A percentile compares a stretch with the other conserved stretches of the same genome.
These are phyloP conservation scores for Hipparchia sbordonii DNA, from an alignment of 2,888 invertebrate genomes.

Conservation along the genomic window DNA sequence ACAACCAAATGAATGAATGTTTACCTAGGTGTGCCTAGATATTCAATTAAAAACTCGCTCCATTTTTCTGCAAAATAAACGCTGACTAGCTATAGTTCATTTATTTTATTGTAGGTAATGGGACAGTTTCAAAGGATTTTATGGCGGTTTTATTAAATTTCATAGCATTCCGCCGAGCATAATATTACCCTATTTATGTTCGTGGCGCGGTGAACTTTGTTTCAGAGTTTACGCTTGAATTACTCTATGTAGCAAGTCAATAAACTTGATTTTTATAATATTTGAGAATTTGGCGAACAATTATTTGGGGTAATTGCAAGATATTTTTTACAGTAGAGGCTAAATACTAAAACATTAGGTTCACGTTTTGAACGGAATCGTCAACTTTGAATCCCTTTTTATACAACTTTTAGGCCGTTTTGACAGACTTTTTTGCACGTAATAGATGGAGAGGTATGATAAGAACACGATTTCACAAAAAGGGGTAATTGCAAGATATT, in stretches of 20 bases:
- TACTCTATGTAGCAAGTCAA: slow-evolving; percentile 4
- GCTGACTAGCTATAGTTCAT: slow-evolving; percentile 6
- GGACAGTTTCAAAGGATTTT: slow-evolving; percentile 29
- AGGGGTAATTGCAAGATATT: no score
- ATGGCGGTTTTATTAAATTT: slow-evolving; percentile 31
- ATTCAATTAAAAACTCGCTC: slow-evolving; percentile 7
- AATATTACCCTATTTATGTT: slow-evolving; percentile 28
- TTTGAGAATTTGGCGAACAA: no score
- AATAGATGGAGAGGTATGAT: no score
- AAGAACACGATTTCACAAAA: no score
- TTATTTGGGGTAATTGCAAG: no score
- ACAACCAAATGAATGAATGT: neutral
- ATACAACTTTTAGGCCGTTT: no score
- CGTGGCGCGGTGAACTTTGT: slow-evolving; percentile 29
- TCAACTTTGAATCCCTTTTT: no score
- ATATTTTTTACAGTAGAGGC: no score
- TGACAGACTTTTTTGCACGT: no score
- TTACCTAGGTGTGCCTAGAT: neutral
- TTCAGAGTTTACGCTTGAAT: slow-evolving; percentile 26
- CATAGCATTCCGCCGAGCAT: slow-evolving; percentile 24
- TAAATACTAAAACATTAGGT: no score
- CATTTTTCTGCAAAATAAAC: neutral
- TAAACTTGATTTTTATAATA: neutral
- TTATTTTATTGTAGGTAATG: slow-evolving; percentile 17
- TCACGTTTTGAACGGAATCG: no score